phyloP scores from a whole-genome alignment of 2,113 vertebrate species.

The Leptodactylus fuscus region DNA sequence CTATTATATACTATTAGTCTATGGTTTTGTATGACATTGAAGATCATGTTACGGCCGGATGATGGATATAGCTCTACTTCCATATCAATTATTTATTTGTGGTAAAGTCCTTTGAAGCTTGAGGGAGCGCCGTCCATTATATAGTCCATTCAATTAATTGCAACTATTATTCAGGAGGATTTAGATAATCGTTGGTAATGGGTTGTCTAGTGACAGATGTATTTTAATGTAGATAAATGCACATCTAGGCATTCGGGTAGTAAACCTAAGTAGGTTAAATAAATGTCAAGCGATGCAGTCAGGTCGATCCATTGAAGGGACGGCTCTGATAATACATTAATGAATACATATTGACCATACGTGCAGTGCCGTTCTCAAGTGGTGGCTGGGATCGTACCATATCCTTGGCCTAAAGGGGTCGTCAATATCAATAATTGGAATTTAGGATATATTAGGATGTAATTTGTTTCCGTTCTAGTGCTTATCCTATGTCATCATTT shows the following conservation, averaged over 20 bases:
- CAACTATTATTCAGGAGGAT: neutral
- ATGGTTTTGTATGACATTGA: no score
- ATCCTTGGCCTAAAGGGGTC: no score
- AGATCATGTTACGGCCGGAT: neutral
- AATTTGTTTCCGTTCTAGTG: no score
- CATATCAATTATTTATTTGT: slow-evolving; percentile 20
- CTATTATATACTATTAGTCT: no score
- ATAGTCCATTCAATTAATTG: slow-evolving; percentile 27
- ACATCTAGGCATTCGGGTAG: slow-evolving; percentile 3
- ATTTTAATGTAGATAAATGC: slow-evolving; percentile 29
- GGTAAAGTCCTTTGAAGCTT: neutral
- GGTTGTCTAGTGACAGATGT: neutral
- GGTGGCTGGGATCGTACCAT: no score
- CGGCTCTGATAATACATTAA: neutral
- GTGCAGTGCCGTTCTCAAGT: no score
- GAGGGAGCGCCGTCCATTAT: neutral
- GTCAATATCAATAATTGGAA: no score
- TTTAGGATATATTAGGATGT: no score
- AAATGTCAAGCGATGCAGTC: slow-evolving; percentile 17
- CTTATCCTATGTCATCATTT: no score
- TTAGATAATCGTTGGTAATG: slow-evolving; percentile 9
- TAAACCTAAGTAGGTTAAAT: slow-evolving; percentile 38
- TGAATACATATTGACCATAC: slow-evolving; percentile 1
- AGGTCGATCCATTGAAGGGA: neutral
- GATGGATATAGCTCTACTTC: neutral